Percentiles rank a stretch among this genome's conserved stretches.
Conservation (phyloP, 2,113 vertebrate genomes). For the Pangasianodon hypophthalmus region DNA sequence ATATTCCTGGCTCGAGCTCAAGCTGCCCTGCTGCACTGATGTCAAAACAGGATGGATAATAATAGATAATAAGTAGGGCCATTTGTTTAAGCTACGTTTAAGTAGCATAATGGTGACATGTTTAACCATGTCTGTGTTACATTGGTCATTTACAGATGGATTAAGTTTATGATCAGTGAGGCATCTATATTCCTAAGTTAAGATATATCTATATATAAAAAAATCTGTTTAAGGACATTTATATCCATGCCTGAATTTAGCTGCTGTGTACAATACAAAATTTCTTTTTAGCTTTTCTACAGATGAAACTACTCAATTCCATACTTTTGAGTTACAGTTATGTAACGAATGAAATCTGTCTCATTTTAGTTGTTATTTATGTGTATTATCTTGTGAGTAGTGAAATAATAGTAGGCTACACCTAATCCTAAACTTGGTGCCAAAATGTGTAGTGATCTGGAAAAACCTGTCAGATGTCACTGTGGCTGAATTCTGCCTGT, state of each 20-base stretch:
- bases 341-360: background rate
- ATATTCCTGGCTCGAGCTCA: background rate
- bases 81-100: background rate
- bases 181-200: background rate
- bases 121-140: background rate
- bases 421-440: background rate
- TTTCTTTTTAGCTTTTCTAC: background rate
- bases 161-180: background rate
- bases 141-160: background rate
- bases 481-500: background rate
- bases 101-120: conserved; percentile 3
- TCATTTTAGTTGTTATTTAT: background rate
- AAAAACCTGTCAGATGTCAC: background rate
- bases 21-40: background rate
- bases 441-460: background rate
- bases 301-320: background rate
- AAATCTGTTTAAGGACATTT: background rate
- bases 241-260: background rate
- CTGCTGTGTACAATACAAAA: background rate
- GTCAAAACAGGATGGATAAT: background rate
- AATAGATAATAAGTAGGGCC: conserved; percentile 10
- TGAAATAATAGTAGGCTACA: background rate
- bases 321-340: background rate
- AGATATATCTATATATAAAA: background rate
- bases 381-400: background rate